Evolutionary conservation across 1,140 invertebrate species (phyloP).

Genomic region (Drosophila carrolli): DNA sequence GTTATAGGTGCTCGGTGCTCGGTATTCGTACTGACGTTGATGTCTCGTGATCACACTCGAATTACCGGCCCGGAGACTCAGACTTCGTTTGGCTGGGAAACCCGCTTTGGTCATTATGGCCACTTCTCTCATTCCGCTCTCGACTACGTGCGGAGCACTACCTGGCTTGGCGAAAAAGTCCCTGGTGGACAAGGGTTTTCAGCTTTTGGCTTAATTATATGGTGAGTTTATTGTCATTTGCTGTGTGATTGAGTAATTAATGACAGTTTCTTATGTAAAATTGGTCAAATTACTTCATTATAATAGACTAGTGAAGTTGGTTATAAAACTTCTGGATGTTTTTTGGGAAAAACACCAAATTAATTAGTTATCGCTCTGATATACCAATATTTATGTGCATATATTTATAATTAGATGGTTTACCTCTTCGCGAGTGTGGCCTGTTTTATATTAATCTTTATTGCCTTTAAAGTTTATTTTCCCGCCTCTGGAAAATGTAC

Average conservation of each 20-base stretch:
- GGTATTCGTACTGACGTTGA: conserved; percentile 29
- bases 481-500: too few relatives aligned
- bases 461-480: too few relatives aligned
- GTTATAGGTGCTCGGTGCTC: not conserved
- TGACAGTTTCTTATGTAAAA: conserved; percentile 29
- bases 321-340: not conserved
- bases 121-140: conserved; percentile 10
- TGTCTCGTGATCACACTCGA: conserved; percentile 62
- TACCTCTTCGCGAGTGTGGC: not conserved
- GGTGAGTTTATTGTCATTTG: conserved; percentile 42
- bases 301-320: not conserved
- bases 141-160: conserved; percentile 3
- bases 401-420: too few relatives aligned
- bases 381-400: too few relatives aligned
- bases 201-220: conserved; percentile 50
- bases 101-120: conserved; percentile 58
- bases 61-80: conserved; percentile 47
- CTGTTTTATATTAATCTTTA: too few relatives aligned
- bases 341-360: not conserved
- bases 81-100: conserved; percentile 55
- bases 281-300: conserved; percentile 7
- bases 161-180: conserved; percentile 41
- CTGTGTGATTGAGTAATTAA: conserved; percentile 39
- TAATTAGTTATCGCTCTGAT: not conserved
- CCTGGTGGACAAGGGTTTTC: conserved; percentile 41